Percentiles rank a stretch among this genome's conserved stretches.
These are phyloP conservation scores for Rostratula benghalensis DNA, from an alignment of 2,113 vertebrate genomes.

Conservation along the genomic window DNA sequence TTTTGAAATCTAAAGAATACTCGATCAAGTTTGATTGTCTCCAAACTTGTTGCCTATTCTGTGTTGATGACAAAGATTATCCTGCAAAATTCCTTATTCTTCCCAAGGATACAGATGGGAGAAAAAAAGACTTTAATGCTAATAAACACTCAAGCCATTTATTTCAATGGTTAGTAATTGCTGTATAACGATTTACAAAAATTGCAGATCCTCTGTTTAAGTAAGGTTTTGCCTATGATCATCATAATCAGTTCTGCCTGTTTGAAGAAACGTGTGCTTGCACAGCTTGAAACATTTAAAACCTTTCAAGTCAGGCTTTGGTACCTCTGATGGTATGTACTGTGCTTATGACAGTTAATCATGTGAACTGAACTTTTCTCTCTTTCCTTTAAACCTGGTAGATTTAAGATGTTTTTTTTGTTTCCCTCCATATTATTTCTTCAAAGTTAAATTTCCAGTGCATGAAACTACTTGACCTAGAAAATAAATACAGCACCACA, in stretches of 20 bases:
- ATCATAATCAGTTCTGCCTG: slow-evolving; percentile 62
- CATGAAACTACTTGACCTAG: slow-evolving; percentile 47
- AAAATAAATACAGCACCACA: slow-evolving; percentile 21
- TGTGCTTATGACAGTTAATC: slow-evolving; percentile 75
- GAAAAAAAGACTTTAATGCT: slow-evolving; percentile 24
- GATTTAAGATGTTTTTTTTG: slow-evolving; percentile 45
- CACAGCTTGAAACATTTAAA: slow-evolving; percentile 75
- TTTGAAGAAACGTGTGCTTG: slow-evolving; percentile 67
- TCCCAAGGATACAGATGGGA: neutral
- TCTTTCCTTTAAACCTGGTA: slow-evolving; percentile 55
- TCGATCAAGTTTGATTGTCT: slow-evolving; percentile 10
- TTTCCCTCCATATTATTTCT: slow-evolving; percentile 27
- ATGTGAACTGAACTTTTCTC: slow-evolving; percentile 55
- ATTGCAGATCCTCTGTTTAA: slow-evolving; percentile 56
- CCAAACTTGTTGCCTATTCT: neutral
- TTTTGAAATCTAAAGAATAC: neutral
- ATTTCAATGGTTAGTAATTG: slow-evolving; percentile 47
- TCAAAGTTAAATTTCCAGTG: slow-evolving; percentile 59
- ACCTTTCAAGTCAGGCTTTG: slow-evolving; percentile 71
- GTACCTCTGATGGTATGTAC: slow-evolving; percentile 62
- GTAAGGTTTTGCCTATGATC: slow-evolving; percentile 62
- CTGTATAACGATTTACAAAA: slow-evolving; percentile 62
- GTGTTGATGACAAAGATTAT: neutral
- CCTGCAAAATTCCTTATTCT: neutral
- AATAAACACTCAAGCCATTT: slow-evolving; percentile 56